Evolutionary conservation across 2,797 vertebrate genomes (phyloP).

Genomic region (Tapirus indicus): DNA sequence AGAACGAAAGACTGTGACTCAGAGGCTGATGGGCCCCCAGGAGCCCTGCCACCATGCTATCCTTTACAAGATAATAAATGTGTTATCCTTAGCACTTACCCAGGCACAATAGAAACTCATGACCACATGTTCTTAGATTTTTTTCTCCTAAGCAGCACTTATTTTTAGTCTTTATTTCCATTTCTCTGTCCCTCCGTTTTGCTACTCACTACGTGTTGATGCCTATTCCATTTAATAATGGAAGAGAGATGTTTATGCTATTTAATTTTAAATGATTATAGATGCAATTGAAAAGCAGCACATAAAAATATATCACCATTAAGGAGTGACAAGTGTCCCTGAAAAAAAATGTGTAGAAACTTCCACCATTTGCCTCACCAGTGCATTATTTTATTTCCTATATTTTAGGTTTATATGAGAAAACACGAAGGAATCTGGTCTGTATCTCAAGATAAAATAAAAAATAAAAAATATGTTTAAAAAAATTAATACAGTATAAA

Average conservation of each 20-base stretch:
- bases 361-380: not conserved
- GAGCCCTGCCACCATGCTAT: not conserved
- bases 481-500: conserved; percentile 28
- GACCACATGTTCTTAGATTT: not conserved
- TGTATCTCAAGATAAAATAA: not conserved
- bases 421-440: not conserved
- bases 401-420: conserved; percentile 42
- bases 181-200: not conserved
- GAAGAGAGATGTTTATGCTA: not conserved
- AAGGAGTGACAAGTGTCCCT: not conserved
- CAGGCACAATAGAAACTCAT: not conserved
- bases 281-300: not conserved
- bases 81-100: not conserved
- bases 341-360: conserved; percentile 23
- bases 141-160: not conserved
- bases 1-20: not conserved
- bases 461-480: not conserved
- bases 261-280: not conserved
- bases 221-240: not conserved
- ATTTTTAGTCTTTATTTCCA: not conserved
- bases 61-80: not conserved
- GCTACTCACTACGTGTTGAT: not conserved
- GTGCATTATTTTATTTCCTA: not conserved
- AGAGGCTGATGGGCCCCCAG: not conserved
- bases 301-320: not conserved